A percentile compares a stretch with the other conserved stretches of the same genome.
phyloP scores from a whole-genome alignment of 2,888 invertebrate species.

The Pecten maximus region DNA sequence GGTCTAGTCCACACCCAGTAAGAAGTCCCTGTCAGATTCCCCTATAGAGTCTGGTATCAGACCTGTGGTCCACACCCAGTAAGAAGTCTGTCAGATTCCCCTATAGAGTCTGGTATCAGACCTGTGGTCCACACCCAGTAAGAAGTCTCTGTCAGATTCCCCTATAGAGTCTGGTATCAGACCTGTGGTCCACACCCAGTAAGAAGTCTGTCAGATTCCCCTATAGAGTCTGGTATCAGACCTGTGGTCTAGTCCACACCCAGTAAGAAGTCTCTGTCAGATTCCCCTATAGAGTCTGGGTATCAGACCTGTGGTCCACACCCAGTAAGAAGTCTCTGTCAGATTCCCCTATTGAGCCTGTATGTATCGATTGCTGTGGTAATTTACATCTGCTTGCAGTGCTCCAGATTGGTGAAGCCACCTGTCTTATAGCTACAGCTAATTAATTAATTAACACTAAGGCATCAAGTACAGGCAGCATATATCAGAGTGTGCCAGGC shows the following conservation, averaged over 20 bases:
- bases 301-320: not conserved
- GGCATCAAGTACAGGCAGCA: not conserved
- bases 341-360: not conserved
- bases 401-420: not conserved
- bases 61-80: not conserved
- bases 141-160: not conserved
- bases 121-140: not conserved
- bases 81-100: too few relatives aligned
- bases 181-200: not conserved
- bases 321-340: not conserved
- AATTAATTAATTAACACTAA: constrained; percentile 30
- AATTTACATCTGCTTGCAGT: constrained; percentile 10
- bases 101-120: not conserved
- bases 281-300: not conserved
- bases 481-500: not conserved
- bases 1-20: not conserved
- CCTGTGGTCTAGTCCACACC: not conserved
- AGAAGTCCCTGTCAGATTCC: too few relatives aligned
- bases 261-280: too few relatives aligned
- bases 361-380: not conserved
- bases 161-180: not conserved
- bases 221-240: not conserved
- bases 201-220: too few relatives aligned
- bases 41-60: not conserved
- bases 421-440: not conserved